Conservation (phyloP, 2,797 vertebrate genomes). For the Anas bernieri region DNA sequence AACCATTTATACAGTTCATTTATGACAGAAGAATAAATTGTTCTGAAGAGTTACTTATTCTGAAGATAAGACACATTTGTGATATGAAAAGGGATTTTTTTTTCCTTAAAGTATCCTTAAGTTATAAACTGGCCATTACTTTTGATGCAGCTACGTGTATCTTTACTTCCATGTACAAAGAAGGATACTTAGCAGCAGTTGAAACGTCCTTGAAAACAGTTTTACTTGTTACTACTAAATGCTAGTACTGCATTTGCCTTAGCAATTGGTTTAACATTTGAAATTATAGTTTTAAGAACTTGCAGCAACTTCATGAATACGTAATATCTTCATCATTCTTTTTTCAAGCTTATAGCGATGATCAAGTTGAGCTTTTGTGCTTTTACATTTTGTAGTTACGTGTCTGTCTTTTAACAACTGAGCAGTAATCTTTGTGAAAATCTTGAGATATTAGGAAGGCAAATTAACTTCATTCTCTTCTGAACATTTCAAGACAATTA, state of each 20-base stretch:
- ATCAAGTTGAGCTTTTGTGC: background rate
- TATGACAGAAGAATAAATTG: background rate
- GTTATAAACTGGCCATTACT: background rate
- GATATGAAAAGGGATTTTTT: background rate
- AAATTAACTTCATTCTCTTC: background rate
- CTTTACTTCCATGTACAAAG: background rate
- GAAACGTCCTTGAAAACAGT: background rate
- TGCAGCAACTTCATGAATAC: background rate
- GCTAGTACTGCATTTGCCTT: background rate
- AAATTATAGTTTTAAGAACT: background rate
- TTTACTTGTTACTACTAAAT: background rate
- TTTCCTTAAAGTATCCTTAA: background rate
- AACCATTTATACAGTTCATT: background rate
- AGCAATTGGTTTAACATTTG: background rate
- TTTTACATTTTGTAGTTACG: background rate
- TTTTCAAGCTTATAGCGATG: background rate
- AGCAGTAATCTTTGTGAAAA: background rate
- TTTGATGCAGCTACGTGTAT: background rate
- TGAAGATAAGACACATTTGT: background rate
- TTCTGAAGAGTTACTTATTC: background rate
- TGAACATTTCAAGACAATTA: background rate
- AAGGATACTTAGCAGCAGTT: background rate
- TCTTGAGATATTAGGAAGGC: background rate
- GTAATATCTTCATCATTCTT: background rate
- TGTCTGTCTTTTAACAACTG: background rate